Evolutionary conservation across 2,797 vertebrate species (phyloP).

Genomic region (Sparidentex hasta): DNA sequence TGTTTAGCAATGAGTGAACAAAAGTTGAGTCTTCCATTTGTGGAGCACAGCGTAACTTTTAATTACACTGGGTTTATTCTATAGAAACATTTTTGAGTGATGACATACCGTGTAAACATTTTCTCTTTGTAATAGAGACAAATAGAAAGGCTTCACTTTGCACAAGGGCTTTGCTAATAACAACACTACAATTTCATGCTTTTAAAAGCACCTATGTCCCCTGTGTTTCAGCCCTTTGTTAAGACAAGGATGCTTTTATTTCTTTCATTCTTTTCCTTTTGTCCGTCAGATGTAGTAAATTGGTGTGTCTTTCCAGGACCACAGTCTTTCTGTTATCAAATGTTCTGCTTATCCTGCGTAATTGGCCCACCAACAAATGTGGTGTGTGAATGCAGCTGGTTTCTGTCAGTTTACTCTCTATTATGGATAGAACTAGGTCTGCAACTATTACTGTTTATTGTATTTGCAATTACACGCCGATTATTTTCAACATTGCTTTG

Average conservation of each 20-base stretch:
- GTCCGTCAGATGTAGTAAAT: neutral
- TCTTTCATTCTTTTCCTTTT: neutral
- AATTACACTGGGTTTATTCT: neutral
- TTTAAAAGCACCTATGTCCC: neutral
- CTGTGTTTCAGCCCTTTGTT: neutral
- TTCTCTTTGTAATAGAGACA: neutral
- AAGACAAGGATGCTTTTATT: neutral
- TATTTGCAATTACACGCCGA: no score
- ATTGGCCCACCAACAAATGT: neutral
- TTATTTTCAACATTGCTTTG: no score
- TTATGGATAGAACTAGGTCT: no score
- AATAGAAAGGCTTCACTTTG: neutral
- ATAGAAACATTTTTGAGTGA: neutral
- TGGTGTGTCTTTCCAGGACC: conserved; percentile 9
- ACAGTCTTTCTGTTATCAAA: neutral
- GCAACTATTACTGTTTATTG: no score
- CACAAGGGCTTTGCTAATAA: neutral
- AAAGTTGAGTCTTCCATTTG: neutral
- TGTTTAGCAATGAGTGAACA: neutral
- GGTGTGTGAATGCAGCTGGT: neutral
- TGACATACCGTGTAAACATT: neutral
- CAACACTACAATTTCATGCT: neutral
- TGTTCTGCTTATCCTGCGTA: neutral
- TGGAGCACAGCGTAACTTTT: neutral
- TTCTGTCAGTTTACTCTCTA: neutral